Percentiles rank a stretch among this genome's conserved stretches.
Evolutionary conservation across 2,113 vertebrate genomes (phyloP).

Genomic region (Theristicus caerulescens): DNA sequence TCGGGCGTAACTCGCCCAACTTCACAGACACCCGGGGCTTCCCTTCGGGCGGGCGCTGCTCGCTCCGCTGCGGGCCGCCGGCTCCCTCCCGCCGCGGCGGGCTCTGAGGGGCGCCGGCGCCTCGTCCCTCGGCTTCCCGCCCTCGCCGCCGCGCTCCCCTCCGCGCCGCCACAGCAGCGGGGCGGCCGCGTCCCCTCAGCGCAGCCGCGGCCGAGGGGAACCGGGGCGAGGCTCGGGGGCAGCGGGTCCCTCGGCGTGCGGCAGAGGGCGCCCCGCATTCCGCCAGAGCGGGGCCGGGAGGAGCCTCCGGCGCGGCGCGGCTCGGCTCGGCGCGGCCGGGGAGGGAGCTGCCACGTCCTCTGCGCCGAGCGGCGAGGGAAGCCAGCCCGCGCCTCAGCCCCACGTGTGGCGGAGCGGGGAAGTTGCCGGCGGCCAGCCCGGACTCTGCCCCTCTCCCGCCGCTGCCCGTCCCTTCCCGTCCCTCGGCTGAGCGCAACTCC

Average conservation of each 20-base stretch:
- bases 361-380: not conserved
- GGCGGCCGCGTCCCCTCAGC: not conserved
- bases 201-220: not conserved
- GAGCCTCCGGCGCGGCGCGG: constrained; percentile 4
- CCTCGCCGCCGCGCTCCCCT: not conserved
- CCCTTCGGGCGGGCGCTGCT: not conserved
- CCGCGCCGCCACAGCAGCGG: not conserved
- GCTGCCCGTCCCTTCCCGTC: not conserved
- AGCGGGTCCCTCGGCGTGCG: constrained; percentile 49
- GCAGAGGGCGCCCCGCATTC: constrained; percentile 73
- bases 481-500: not conserved
- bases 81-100: not conserved
- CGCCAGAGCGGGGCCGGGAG: constrained; percentile 35
- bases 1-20: not conserved
- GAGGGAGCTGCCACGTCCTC: constrained; percentile 27
- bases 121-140: not conserved
- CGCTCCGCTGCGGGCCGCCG: not conserved
- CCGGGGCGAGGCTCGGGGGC: not conserved
- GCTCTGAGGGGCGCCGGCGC: not conserved
- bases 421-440: constrained; percentile 4
- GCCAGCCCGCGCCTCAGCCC: not conserved
- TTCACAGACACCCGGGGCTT: not conserved
- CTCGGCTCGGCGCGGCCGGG: not conserved
- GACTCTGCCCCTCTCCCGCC: not conserved
- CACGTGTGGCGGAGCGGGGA: constrained; percentile 23